These are phyloP conservation scores for Psittacula derbiana DNA, from an alignment of 2,797 vertebrate genomes.

Conservation along the genomic window DNA sequence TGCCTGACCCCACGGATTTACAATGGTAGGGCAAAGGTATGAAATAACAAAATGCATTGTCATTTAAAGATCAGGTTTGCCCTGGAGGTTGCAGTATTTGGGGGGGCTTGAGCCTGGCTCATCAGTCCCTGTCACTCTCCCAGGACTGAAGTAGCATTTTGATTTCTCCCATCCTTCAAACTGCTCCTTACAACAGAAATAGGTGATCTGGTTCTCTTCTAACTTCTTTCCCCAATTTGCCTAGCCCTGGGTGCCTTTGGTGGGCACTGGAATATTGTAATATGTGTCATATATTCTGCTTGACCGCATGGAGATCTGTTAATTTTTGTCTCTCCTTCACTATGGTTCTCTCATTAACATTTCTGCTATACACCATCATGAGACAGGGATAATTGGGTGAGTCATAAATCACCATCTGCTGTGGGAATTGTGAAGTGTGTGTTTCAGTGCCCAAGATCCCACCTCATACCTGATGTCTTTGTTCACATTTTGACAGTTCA, in stretches of 20 bases:
- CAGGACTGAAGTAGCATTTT: background rate
- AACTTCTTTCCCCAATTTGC: background rate
- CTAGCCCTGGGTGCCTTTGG: background rate
- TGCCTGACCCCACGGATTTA: background rate
- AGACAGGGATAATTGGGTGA: background rate
- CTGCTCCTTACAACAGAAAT: background rate
- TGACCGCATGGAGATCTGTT: background rate
- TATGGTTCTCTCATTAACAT: background rate
- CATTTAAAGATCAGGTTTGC: background rate
- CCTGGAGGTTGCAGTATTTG: background rate
- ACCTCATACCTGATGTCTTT: constrained; percentile 10
- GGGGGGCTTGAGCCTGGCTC: background rate
- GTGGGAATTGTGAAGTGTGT: background rate
- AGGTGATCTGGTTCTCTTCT: background rate
- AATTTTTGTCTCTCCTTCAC: background rate
- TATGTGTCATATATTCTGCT: background rate
- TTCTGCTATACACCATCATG: background rate
- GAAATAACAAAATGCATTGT: background rate
- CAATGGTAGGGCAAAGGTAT: background rate
- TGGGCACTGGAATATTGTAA: background rate
- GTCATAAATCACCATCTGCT: background rate
- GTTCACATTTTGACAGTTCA: background rate
- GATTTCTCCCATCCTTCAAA: background rate
- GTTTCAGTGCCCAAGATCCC: background rate
- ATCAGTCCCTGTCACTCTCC: background rate